Evolutionary conservation across 2,797 vertebrate species (phyloP), one percentile per base, ranked within the genome.

Genomic region (Diceros bicornis): DNA sequence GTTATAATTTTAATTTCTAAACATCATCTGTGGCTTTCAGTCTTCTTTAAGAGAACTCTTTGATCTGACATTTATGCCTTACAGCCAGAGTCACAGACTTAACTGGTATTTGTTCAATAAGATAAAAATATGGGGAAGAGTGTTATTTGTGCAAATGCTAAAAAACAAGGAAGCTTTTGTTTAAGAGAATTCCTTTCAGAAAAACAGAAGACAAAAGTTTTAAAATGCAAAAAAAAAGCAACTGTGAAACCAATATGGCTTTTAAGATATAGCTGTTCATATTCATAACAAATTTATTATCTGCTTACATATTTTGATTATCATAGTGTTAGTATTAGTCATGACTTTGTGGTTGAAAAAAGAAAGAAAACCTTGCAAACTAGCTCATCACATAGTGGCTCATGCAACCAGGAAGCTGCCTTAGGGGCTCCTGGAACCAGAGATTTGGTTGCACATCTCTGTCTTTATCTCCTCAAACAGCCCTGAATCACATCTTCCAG

Each of bases 121-220:
- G 61, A 32, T 84, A 81, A 87, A 94, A 85, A 81, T 72, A 91
- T 20, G 27, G 44, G n/a, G 50, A 9, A 84, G 75, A 62, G 4
- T 77, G 34, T 59, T 86, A 94, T 57, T 72, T 94, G 21, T 55
- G 0, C 77, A 90, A 93, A 69, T 92, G 72, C 77, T 75, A 44
- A 84, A 94, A 83, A 82, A 61, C 25, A 64, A 68, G 11, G 25
- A 55, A 66, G 18, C 21, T 81, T 88, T 94, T 69, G 47, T 88
- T 86, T 93, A 59, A 94, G 86, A 84, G 94, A 96, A 94, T 88
- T 90, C 20, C n/a, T 95, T 95, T 75, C 41, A 82, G 52, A 90
- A 50, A 91, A 90, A 95, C 25, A 83, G 32, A n/a, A 95, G 37
- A 21, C 89, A 96, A 79, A 29, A 59, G 0, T 82, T 93, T 88